phyloP scores from a whole-genome alignment of 64 coral and sea anemone genomes.

The Pocillopora verrucosa region DNA sequence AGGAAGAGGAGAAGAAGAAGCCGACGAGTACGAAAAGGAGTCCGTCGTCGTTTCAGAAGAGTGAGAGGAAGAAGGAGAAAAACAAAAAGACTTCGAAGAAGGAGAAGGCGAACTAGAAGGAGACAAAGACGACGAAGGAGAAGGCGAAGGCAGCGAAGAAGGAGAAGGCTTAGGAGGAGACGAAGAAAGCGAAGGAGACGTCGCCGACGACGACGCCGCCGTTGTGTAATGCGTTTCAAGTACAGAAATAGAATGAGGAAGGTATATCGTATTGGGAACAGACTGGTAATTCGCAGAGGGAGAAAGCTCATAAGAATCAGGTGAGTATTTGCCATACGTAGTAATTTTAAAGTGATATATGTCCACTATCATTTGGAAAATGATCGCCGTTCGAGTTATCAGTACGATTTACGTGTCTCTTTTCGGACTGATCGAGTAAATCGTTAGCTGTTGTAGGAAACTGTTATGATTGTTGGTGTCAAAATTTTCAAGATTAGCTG shows the following conservation, averaged over 20 bases:
- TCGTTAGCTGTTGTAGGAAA: too few species aligned
- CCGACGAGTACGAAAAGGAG: background rate
- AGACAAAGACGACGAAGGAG: slow-evolving; percentile 6
- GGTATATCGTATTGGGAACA: slow-evolving; percentile 13
- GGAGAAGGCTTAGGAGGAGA: slow-evolving; percentile 2
- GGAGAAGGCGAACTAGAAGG: background rate
- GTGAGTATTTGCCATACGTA: background rate
- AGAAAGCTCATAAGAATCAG: slow-evolving; percentile 1
- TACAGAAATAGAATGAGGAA: background rate
- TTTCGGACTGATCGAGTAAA: too few species aligned
- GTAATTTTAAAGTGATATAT: background rate
- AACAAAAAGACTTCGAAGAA: background rate
- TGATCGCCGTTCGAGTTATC: too few species aligned
- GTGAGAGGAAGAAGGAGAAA: background rate
- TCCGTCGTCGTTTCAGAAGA: background rate
- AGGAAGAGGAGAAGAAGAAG: background rate
- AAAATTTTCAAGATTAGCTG: too few species aligned
- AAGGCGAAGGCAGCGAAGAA: slow-evolving; percentile 18
- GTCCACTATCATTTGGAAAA: too few species aligned
- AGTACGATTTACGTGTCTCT: too few species aligned
- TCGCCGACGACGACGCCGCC: slow-evolving; percentile 10
- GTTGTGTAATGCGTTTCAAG: slow-evolving; percentile 20
- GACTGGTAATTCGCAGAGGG: background rate
- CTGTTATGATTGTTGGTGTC: too few species aligned
- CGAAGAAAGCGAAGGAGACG: slow-evolving; percentile 8